Percentiles rank a stretch among this genome's conserved stretches.
phyloP scores from a whole-genome alignment of 1,140 invertebrate species.

The Coboldia fuscipes region DNA sequence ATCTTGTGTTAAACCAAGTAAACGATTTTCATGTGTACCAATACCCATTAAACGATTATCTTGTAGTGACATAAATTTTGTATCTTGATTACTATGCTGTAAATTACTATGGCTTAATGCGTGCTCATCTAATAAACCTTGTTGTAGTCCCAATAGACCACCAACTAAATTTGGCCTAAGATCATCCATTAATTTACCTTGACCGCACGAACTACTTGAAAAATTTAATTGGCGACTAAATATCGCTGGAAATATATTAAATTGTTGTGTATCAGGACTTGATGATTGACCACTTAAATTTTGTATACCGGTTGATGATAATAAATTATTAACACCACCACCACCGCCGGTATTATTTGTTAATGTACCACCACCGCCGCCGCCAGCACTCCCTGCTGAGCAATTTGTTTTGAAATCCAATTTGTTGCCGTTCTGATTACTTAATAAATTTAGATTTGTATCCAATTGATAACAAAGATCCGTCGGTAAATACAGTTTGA shows the following conservation, averaged over 20 bases:
- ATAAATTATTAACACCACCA: constrained; percentile 17
- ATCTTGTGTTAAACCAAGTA: constrained; percentile 21
- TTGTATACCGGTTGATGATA: constrained; percentile 18
- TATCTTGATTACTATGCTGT: constrained; percentile 18
- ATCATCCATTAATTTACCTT: constrained; percentile 47
- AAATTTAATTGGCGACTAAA: constrained; percentile 72
- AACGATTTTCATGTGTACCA: constrained; percentile 20
- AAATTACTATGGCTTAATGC: constrained; percentile 30
- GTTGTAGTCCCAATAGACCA: constrained; percentile 45
- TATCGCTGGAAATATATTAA: constrained; percentile 75
- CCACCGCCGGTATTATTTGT: constrained; percentile 24
- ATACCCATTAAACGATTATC: constrained; percentile 27
- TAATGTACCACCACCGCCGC: constrained; percentile 8
- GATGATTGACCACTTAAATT: constrained; percentile 8
- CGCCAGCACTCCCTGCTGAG: constrained; percentile 1
- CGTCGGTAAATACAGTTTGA: constrained; percentile 2
- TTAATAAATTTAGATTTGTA: neutral
- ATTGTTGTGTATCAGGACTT: constrained; percentile 40
- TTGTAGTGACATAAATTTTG: constrained; percentile 24
- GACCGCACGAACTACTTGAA: constrained; percentile 39
- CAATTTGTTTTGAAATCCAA: constrained; percentile 28
- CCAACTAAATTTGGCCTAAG: constrained; percentile 55
- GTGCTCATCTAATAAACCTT: constrained; percentile 54
- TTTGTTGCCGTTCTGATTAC: constrained; percentile 18
- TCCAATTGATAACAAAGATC: neutral